A percentile compares a stretch with the other conserved stretches of the same genome.
These are phyloP conservation scores for Bombylius discolor DNA, from an alignment of 2,888 invertebrate species.

Conservation along the genomic window DNA sequence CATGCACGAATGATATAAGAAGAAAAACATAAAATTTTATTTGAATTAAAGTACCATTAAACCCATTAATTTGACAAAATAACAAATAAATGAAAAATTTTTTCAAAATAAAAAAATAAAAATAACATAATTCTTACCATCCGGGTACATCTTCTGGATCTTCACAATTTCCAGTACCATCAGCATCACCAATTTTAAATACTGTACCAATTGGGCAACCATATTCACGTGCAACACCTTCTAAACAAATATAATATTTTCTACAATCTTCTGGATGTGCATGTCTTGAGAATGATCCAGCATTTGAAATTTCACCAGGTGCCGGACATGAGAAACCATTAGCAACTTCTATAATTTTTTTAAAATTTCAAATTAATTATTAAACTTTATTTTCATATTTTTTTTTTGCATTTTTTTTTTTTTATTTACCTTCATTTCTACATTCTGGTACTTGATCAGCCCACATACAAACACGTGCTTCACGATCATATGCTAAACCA, in stretches of 20 bases:
- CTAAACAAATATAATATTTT: constrained; percentile 89
- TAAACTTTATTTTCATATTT: not conserved
- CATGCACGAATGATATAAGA: too few species aligned
- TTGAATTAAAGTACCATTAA: too few species aligned
- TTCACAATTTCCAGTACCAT: constrained; percentile 85
- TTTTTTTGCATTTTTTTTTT: not conserved
- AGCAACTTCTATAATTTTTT: constrained; percentile 60
- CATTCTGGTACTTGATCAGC: constrained; percentile 90
- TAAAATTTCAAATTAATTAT: not conserved
- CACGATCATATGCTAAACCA: constrained; percentile 85
- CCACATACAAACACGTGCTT: constrained; percentile 92
- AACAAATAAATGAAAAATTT: too few species aligned
- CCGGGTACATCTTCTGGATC: constrained; percentile 92
- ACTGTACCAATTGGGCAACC: constrained; percentile 93
- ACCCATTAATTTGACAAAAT: too few species aligned
- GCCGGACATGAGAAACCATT: constrained; percentile 80
- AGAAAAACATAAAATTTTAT: too few species aligned
- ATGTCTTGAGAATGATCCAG: constrained; percentile 86
- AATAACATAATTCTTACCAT: constrained; percentile 52
- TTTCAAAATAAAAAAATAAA: not conserved
- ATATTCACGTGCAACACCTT: constrained; percentile 82
- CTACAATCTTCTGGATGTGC: constrained; percentile 90
- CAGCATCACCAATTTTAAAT: constrained; percentile 84
- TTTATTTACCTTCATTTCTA: constrained; percentile 61
- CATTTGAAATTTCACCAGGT: constrained; percentile 61